These are phyloP conservation scores for Ligdia adustata DNA, from an alignment of 2,888 invertebrate genomes.

Conservation along the genomic window DNA sequence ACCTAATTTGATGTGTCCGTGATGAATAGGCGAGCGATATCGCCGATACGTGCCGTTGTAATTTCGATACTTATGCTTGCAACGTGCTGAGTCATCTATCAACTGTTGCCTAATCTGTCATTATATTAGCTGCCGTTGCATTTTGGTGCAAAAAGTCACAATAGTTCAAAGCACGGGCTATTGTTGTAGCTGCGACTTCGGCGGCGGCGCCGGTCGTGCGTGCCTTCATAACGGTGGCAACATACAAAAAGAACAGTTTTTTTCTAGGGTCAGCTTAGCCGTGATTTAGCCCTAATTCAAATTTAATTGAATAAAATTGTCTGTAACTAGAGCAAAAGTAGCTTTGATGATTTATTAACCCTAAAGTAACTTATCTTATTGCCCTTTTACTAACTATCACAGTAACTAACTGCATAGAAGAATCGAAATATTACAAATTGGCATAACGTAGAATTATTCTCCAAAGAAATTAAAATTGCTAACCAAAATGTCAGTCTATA, in stretches of 20 bases:
- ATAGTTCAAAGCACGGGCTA: constrained; percentile 50
- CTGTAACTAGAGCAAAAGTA: no score
- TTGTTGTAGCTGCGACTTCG: constrained; percentile 46
- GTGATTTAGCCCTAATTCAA: constrained; percentile 64
- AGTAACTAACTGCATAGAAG: no score
- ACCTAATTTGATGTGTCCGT: constrained; percentile 59
- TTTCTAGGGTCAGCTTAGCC: constrained; percentile 62
- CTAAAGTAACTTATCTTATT: no score
- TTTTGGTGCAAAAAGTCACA: constrained; percentile 73
- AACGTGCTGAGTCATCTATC: constrained; percentile 65
- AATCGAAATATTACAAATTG: no score
- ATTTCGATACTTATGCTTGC: constrained; percentile 71
- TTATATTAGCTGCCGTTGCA: constrained; percentile 54
- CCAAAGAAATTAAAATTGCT: no score
- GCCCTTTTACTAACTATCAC: no score
- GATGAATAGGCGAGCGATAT: constrained; percentile 58
- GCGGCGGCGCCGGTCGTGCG: constrained; percentile 63
- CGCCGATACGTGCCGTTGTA: constrained; percentile 60
- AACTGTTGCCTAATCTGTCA: constrained; percentile 41
- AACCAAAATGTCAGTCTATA: constrained; percentile 3
- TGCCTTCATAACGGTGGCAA: constrained; percentile 68
- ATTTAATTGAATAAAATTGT: constrained; percentile 64
- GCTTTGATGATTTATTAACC: no score
- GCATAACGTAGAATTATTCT: no score
- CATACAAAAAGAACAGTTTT: constrained; percentile 72